Base-by-base conservation (phyloP, 2,888 invertebrate species). In the Xestia xanthographa region DNA sequence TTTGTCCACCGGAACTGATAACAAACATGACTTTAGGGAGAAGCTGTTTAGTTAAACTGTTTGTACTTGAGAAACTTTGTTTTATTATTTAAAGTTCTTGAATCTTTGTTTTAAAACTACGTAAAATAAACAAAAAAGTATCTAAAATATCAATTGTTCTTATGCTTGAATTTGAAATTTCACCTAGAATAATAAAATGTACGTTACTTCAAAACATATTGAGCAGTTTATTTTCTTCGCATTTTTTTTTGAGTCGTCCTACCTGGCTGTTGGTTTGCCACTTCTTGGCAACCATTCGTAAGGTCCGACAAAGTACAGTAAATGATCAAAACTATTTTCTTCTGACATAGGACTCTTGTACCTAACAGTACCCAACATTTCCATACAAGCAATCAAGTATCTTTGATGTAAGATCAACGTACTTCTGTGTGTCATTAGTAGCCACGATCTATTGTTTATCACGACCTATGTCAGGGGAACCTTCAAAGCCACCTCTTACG, bases 371-470 rank as follows among this genome's bases (percentile, higher is more conserved):
- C 85, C 14, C 26, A 26, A 62, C 58, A 85, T 83, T 77, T 62
- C n/a, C 74, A 72, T 75, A 70, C 56, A 12, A 69, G 71, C 3
- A 29, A 76, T 60, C 73, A 58, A 65, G 63, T 75, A 66, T 68
- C 34, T 43, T 29, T 60, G 26, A 65, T 45, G 50, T 70, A 67
- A 76, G 71, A 85, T 76, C 77, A 74, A 81, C 67, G 70, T 63
- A 81, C 70, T 62, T 68, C 62, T 58, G 60, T 22, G 45, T 69
- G 53, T 67, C 72, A 53, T 65, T 66, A 75, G 8, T 12, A 45
- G n/a, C 11, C 77, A 77, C 85, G 77, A 68, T n/a, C 70, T 29
- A 71, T 75, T 72, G 66, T 85, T 65, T 77, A 74, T 83, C 86
- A 85, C 83, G 83, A 83, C 50, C 72, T 34, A 22, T 71, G 56